These are phyloP conservation scores for Lithodes maja DNA, from an alignment of 2,888 invertebrate genomes.

Conservation along the genomic window DNA sequence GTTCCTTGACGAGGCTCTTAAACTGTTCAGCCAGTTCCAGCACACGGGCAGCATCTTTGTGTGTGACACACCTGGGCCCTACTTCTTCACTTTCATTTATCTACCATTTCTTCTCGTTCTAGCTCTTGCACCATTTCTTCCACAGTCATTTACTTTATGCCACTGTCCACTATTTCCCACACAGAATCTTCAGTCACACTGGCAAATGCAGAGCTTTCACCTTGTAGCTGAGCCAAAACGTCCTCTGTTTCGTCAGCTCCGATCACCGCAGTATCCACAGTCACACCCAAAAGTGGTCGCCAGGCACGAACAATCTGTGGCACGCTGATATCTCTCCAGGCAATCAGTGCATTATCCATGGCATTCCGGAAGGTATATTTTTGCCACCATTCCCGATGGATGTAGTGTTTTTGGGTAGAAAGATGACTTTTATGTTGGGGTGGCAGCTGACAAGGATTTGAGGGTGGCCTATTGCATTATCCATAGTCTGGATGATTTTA, in stretches of 20 bases:
- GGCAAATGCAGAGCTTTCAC: slow-evolving; percentile 7
- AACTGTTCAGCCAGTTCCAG: not conserved
- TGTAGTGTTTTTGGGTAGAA: no score
- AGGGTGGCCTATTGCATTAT: no score
- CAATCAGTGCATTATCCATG: slow-evolving; percentile 2
- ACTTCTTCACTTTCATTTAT: not conserved
- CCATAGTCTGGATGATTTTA: no score
- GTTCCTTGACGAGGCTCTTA: not conserved
- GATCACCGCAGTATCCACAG: not conserved
- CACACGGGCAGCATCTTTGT: not conserved
- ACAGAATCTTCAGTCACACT: not conserved
- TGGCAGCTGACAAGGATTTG: no score
- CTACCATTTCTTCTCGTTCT: not conserved
- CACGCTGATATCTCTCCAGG: not conserved
- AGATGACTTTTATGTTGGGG: no score
- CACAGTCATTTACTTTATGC: not conserved
- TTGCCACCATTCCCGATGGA: no score
- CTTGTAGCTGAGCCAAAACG: not conserved
- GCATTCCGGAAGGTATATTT: no score
- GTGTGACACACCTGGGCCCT: not conserved
- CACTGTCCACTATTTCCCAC: not conserved
- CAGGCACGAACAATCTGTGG: no score
- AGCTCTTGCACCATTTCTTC: slow-evolving; percentile 3
- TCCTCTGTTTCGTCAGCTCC: not conserved
- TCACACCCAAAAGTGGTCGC: no score